Percentiles rank a stretch among this genome's conserved stretches.
phyloP scores from a whole-genome alignment of 1,140 invertebrate genomes.

The Doryteuthis pealeii region DNA sequence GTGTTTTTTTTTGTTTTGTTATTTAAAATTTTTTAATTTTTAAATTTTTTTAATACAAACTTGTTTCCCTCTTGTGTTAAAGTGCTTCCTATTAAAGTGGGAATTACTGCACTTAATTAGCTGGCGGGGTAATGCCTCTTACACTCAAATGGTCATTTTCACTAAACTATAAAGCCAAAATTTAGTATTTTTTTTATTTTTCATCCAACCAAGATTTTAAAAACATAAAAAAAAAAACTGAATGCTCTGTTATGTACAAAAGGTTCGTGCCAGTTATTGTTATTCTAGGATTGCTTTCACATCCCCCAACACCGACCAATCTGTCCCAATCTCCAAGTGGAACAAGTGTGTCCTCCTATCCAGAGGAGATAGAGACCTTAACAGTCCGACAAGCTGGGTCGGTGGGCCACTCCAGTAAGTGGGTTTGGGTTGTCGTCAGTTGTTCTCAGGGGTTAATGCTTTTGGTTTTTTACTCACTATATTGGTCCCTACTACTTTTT shows the following conservation, averaged over 20 bases:
- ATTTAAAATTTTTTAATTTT: too few relatives aligned
- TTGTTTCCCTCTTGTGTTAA: too few relatives aligned
- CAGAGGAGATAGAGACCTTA: conserved; percentile 87
- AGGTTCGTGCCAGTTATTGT: conserved; percentile 18
- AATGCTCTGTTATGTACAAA: neutral
- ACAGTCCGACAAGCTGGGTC: conserved; percentile 66
- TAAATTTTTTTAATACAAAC: too few relatives aligned
- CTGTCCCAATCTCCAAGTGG: conserved; percentile 75
- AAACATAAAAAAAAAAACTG: neutral
- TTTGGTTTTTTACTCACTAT: conserved; percentile 5
- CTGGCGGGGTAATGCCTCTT: too few relatives aligned
- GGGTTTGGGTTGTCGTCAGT: conserved; percentile 15
- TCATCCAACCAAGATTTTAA: conserved; percentile 5
- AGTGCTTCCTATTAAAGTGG: too few relatives aligned
- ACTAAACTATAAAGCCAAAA: neutral
- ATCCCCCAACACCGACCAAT: conserved; percentile 73
- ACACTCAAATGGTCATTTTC: too few relatives aligned
- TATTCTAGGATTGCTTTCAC: conserved; percentile 55
- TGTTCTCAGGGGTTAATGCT: conserved; percentile 6
- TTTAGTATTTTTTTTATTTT: neutral
- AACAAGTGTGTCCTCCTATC: conserved; percentile 76
- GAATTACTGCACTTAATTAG: too few relatives aligned
- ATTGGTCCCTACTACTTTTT: conserved; percentile 9
- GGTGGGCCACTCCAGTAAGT: conserved; percentile 76
- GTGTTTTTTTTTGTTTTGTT: too few relatives aligned